A percentile compares a stretch with the other conserved stretches of the same genome.
Conservation (phyloP, 2,113 vertebrate species). For the Potamarius usumacintae region DNA sequence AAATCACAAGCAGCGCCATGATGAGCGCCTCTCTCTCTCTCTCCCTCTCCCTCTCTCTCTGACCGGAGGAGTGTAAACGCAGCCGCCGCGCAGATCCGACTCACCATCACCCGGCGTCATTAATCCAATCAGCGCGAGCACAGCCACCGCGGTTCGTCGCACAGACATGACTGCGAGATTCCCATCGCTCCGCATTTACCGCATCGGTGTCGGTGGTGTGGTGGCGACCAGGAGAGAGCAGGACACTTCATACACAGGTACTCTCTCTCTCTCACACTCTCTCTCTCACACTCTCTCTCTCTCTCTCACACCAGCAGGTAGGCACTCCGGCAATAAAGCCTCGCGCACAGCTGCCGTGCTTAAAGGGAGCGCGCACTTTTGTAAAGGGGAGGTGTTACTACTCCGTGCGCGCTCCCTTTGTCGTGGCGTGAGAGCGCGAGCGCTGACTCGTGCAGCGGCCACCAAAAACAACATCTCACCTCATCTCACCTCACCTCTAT, state of each 20-base stretch:
- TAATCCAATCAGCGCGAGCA: conserved; percentile 67
- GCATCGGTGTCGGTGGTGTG: conserved; percentile 61
- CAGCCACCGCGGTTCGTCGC: conserved; percentile 57
- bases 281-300: background rate
- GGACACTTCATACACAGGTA: conserved; percentile 65
- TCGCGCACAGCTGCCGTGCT: conserved; percentile 52
- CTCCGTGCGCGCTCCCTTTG: conserved; percentile 45
- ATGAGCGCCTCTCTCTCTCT: conserved; percentile 59
- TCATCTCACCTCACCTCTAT: too few relatives aligned
- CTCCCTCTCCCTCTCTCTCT: background rate
- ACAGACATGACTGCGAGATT: conserved; percentile 72
- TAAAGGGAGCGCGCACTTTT: conserved; percentile 67
- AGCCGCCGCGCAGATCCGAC: conserved; percentile 7
- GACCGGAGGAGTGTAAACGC: background rate
- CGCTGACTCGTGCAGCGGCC: conserved; percentile 5
- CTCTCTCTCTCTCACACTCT: too few relatives aligned
- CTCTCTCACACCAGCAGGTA: conserved; percentile 12
- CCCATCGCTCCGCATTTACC: conserved; percentile 73
- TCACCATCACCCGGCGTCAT: conserved; percentile 69
- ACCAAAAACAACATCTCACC: too few relatives aligned
- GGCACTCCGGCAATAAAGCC: conserved; percentile 13
- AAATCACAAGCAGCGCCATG: conserved; percentile 72
- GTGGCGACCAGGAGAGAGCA: conserved; percentile 66
- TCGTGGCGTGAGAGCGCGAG: conserved; percentile 49
- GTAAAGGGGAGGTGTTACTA: conserved; percentile 63